Evolutionary conservation across 1,140 invertebrate species (phyloP).

Genomic region (Euschistus heros): DNA sequence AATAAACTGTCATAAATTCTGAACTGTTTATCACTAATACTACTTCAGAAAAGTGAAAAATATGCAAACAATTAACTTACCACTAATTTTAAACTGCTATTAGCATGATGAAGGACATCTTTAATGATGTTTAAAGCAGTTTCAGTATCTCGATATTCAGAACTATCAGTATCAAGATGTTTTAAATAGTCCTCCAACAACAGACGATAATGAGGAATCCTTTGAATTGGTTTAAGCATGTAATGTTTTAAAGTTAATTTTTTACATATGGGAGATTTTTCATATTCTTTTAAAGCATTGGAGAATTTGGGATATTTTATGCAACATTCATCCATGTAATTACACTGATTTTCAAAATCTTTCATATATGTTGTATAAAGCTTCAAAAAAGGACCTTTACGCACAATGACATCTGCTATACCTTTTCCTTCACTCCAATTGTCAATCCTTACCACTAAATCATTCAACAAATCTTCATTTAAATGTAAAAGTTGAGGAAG

Average conservation of each 20-base stretch:
- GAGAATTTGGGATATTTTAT: conserved; percentile 50
- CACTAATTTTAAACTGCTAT: conserved; percentile 53
- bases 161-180: conserved; percentile 44
- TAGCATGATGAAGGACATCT: conserved; percentile 63
- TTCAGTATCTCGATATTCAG: conserved; percentile 55
- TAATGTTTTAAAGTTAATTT: conserved; percentile 56
- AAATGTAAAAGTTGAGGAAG: conserved; percentile 47
- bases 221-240: conserved; percentile 66
- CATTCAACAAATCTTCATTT: conserved; percentile 54
- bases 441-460: conserved; percentile 49
- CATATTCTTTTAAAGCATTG: conserved; percentile 52
- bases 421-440: conserved; percentile 47
- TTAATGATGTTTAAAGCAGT: conserved; percentile 55
- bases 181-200: conserved; percentile 55
- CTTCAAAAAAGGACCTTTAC: conserved; percentile 64
- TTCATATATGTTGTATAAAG: conserved; percentile 60
- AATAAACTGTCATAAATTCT: too few relatives aligned
- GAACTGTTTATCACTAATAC: too few relatives aligned
- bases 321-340: conserved; percentile 48
- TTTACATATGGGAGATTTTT: conserved; percentile 49
- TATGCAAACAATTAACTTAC: conserved; percentile 36
- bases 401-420: conserved; percentile 64
- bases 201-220: conserved; percentile 57
- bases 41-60: not conserved
- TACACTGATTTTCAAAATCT: conserved; percentile 54